Evolutionary conservation across 2,888 invertebrate genomes (phyloP), one percentile per base, ranked within the genome.

Genomic region (Phengaris alcon): DNA sequence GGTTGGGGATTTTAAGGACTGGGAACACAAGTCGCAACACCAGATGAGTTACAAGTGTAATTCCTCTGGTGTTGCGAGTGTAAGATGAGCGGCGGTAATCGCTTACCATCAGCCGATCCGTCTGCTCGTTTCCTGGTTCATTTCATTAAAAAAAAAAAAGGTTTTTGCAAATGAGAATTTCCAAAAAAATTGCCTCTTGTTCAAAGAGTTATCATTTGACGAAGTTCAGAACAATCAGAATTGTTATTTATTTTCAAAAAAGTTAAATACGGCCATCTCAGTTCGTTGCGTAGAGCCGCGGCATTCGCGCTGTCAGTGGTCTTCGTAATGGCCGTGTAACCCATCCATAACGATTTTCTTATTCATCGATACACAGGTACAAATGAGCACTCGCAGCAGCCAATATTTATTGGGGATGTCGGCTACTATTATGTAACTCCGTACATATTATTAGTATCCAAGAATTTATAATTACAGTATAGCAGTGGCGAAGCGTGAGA

Each of bases 271-370:
- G 15, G 35, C 59, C 59, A 64, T 35, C 35, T 64, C 64, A 10
- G 35, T 64, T 12, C 44, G 35, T 64, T 44, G 64, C 64, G 64
- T 64, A 64, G 35, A 35, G 35, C 64, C 6, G 68, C n/a, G 54
- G n/a, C 69, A 68, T 22, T 70, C 22, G 51, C 72, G 72, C 72
- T 72, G 72, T 52, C 72, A 72, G 51, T 52, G 70, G 72, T 78
- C 75, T 90, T 91, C 90, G 91, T 91, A 88, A 90, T 84, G 87
- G 85, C 85, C 91, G 87, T 93, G 93, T 93, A 93, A 81, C 85
- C 86, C 90, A 92, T 93, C 90, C 88, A 93, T 93, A 91, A 92
- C 90, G 88, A 89, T 92, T 92, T 92, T 93, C 90, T 92, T 91
- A 93, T 93, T 91, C 93, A 93, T 93, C 91, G 92, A 90, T 91